Evolutionary conservation across 1,140 invertebrate species (phyloP).

Genomic region (Zeugodacus cucurbitae): DNA sequence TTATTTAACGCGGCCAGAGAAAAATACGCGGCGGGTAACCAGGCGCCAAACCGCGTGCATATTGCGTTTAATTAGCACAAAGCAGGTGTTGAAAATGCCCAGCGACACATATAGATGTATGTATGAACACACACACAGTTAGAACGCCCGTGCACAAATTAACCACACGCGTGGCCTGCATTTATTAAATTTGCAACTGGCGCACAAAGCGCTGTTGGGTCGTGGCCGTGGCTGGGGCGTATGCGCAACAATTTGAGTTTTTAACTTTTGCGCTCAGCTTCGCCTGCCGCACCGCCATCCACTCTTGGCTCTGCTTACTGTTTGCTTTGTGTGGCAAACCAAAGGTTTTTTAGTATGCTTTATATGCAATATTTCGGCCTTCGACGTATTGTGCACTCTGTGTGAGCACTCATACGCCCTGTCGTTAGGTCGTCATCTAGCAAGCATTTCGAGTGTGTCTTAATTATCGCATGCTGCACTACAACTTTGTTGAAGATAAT

Average conservation of each 20-base stretch:
- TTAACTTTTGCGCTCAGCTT: background rate
- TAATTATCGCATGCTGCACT: background rate
- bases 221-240: background rate
- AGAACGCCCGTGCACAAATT: background rate
- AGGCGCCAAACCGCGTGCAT: constrained; percentile 9
- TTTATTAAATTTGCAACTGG: background rate
- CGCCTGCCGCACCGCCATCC: background rate
- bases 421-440: background rate
- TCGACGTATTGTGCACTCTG: background rate
- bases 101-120: background rate
- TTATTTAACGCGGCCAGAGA: background rate
- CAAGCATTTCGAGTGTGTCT: background rate
- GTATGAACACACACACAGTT: background rate
- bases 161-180: background rate
- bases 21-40: background rate
- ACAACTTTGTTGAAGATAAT: constrained; percentile 12
- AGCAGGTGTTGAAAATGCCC: constrained; percentile 14
- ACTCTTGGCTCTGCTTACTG: background rate
- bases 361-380: background rate
- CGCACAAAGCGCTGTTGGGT: background rate
- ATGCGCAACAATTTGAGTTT: background rate
- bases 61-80: constrained; percentile 24
- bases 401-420: background rate
- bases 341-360: background rate
- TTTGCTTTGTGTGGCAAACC: background rate